Percentiles rank a stretch among this genome's conserved stretches.
Conservation (phyloP, 2,888 invertebrate species). For the Orthosia gothica region DNA sequence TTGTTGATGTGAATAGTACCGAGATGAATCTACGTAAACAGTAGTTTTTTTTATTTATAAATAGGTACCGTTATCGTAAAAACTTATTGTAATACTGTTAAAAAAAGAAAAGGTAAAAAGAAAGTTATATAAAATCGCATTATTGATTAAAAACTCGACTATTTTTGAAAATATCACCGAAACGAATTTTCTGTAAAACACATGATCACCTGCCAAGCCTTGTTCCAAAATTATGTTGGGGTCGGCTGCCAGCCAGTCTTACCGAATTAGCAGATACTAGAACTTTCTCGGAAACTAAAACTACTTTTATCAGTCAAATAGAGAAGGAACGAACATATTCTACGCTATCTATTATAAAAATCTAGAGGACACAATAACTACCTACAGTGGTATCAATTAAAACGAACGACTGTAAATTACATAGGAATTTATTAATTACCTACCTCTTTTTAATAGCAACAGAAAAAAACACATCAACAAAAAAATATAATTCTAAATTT, state of each 20-base stretch:
- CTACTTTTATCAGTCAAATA: background rate
- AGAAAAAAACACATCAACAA: background rate
- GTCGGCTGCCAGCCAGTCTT: no score
- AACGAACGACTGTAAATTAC: conserved; percentile 21
- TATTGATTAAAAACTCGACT: no score
- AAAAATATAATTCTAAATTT: conserved; percentile 16
- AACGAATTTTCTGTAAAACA: no score
- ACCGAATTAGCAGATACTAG: no score
- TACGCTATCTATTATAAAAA: background rate
- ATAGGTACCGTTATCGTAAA: background rate
- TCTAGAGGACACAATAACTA: background rate
- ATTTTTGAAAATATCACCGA: no score
- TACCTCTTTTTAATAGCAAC: conserved; percentile 28
- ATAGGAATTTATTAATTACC: conserved; percentile 38
- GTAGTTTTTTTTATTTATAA: background rate
- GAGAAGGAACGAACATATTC: background rate
- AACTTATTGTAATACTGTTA: background rate
- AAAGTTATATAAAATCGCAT: no score
- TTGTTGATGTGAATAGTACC: background rate
- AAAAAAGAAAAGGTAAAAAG: no score
- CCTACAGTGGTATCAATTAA: background rate
- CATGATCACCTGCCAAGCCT: no score
- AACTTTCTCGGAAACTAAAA: no score
- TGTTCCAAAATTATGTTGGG: no score
- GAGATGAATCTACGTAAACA: background rate